Evolutionary conservation across 2,888 invertebrate species (phyloP).

Genomic region (Hoplodrina ambigua): DNA sequence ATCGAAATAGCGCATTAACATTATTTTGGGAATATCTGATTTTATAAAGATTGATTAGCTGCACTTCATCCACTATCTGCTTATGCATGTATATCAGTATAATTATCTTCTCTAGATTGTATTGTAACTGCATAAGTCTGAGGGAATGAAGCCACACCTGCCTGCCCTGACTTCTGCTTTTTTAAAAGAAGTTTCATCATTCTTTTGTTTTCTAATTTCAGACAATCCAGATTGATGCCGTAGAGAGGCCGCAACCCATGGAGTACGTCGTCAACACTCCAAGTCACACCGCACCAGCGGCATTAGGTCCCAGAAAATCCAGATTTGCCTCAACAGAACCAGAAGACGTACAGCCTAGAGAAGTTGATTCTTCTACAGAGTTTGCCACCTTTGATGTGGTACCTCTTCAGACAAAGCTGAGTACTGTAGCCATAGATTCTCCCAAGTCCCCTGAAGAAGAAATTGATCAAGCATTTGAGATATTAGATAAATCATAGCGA

Average conservation of each 20-base stretch:
- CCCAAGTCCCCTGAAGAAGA: slow-evolving; percentile 81
- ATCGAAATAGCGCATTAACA: neutral
- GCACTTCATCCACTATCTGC: neutral
- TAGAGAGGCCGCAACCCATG: slow-evolving; percentile 74
- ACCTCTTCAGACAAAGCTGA: slow-evolving; percentile 46
- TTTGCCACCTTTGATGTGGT: slow-evolving; percentile 29
- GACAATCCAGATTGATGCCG: slow-evolving; percentile 67
- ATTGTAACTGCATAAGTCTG: neutral
- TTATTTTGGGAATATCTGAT: neutral
- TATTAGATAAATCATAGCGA: slow-evolving; percentile 81
- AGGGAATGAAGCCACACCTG: too few relatives aligned
- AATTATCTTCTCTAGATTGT: neutral
- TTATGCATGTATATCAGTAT: neutral
- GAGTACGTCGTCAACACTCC: slow-evolving; percentile 79
- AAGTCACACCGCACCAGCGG: slow-evolving; percentile 53
- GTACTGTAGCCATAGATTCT: slow-evolving; percentile 31
- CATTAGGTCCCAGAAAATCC: slow-evolving; percentile 33
- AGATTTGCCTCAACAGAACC: slow-evolving; percentile 36
- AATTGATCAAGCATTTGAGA: slow-evolving; percentile 85
- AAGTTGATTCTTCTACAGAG: slow-evolving; percentile 23
- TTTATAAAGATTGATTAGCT: slow-evolving; percentile 11
- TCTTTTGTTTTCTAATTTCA: slow-evolving; percentile 60
- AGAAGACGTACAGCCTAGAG: slow-evolving; percentile 15
- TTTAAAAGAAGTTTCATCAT: neutral
- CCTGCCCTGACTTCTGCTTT: neutral